Base-by-base conservation (phyloP, 2,113 vertebrate species). In the Austrofundulus limnaeus region DNA sequence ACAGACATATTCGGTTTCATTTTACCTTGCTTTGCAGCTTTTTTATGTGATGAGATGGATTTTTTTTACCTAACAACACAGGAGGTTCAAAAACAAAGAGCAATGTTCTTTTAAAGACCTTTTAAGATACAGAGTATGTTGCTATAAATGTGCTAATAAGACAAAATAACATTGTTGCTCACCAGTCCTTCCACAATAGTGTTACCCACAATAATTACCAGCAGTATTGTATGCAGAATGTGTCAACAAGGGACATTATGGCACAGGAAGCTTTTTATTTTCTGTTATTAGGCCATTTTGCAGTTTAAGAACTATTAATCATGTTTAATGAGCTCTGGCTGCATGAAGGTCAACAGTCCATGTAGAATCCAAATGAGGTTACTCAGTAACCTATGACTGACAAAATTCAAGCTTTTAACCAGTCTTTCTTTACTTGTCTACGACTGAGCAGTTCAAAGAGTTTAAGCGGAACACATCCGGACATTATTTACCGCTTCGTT, bases 361-460 rank as follows among this genome's bases (percentile, higher is more conserved):
- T 46, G 43, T 46, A 46, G 43, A 46, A n/a, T 20, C n/a, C n/a
- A 46, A 46, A 46, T 46, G 43, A 46, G 42, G n/a, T 11, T 46
- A 20, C n/a, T 46, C 43, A 1, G n/a, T 11, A n/a, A n/a, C 43
- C 10, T 2, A 11, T 19, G n/a, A 46, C n/a, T 20, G 43, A 46
- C n/a, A 46, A n/a, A 9, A n/a, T 19, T 46, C 11, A 46, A 46
- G 43, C 43, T 11, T 20, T 20, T 11, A 46, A 45, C 42, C 17
- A 45, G 42, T 17, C 19, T 46, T 20, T 46, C 43, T 20, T 46
- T 20, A 20, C n/a, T n/a, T n/a, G 17, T 45, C 42, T 45, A 45
- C n/a, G 1, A 45, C 15, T 2, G 9, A n/a, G 43, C 43, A 19
- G 19, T 46, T 41, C 17, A 46, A 20, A 10, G n/a, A 20, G n/a